These are phyloP conservation scores for Spodoptera litura DNA, from an alignment of 1,140 invertebrate species.

Conservation along the genomic window DNA sequence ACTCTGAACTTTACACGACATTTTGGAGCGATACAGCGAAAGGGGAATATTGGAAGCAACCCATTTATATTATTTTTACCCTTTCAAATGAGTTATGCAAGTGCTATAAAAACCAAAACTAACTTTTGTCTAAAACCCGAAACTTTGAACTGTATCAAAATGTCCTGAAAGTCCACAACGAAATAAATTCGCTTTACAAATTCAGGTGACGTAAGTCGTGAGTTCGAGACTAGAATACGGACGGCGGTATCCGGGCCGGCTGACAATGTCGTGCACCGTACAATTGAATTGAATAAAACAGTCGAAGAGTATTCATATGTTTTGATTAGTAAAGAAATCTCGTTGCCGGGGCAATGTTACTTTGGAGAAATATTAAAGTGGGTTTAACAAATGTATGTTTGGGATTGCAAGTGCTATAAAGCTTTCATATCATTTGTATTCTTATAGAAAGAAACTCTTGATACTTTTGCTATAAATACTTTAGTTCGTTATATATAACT, in stretches of 20 bases:
- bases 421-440: neutral
- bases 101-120: neutral
- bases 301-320: slow-evolving; percentile 48
- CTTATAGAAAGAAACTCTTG: neutral
- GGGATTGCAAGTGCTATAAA: slow-evolving; percentile 3
- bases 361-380: slow-evolving; percentile 40
- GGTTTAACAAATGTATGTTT: slow-evolving; percentile 23
- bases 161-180: neutral
- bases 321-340: slow-evolving; percentile 48
- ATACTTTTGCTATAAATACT: too few species aligned
- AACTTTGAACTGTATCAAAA: neutral
- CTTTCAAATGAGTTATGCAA: neutral
- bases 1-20: slow-evolving; percentile 48
- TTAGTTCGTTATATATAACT: too few species aligned
- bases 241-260: slow-evolving; percentile 27
- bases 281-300: slow-evolving; percentile 49
- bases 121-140: neutral
- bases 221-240: slow-evolving; percentile 35
- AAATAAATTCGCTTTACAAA: slow-evolving; percentile 22
- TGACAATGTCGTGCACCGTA: slow-evolving; percentile 47
- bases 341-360: slow-evolving; percentile 26
- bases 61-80: slow-evolving; percentile 13
- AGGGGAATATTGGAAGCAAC: neutral
- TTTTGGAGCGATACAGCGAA: slow-evolving; percentile 1
- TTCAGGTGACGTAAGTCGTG: slow-evolving; percentile 37